Percentiles rank a stretch among this genome's conserved stretches.
Conservation (phyloP, 1,140 invertebrate species). For the Pachypeltis micranthus region DNA sequence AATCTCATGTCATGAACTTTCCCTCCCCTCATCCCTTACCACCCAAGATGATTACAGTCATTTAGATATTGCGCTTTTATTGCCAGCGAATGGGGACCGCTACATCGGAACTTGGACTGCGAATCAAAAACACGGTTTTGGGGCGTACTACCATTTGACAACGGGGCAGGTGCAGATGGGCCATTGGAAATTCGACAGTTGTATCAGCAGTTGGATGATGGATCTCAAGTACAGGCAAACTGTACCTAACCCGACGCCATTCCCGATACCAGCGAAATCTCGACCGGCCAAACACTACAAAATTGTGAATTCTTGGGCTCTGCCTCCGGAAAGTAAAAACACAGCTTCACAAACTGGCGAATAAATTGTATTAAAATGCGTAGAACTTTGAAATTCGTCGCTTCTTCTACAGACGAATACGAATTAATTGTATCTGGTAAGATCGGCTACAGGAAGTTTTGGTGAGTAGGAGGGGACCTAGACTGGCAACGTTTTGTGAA, state of each 20-base stretch:
- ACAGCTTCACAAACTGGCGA: not conserved
- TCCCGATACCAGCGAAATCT: slow-evolving; percentile 37
- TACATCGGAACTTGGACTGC: slow-evolving; percentile 47
- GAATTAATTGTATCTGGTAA: no score
- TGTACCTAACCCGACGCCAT: slow-evolving; percentile 38
- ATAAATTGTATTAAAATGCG: no score
- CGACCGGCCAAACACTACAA: not conserved
- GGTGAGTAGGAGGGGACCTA: no score
- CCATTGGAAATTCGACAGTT: slow-evolving; percentile 40
- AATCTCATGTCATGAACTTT: slow-evolving; percentile 19
- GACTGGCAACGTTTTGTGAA: no score
- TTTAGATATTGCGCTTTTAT: slow-evolving; percentile 7
- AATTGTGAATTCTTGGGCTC: no score
- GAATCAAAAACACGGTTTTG: slow-evolving; percentile 43
- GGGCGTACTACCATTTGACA: slow-evolving; percentile 45
- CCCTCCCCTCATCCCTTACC: no score
- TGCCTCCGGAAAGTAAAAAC: not conserved
- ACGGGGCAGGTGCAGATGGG: slow-evolving; percentile 49
- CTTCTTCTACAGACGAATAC: no score
- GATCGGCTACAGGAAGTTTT: no score
- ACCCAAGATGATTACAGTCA: slow-evolving; percentile 30
- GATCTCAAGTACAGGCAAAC: slow-evolving; percentile 44
- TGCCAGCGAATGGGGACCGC: slow-evolving; percentile 40
- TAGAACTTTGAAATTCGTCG: no score
- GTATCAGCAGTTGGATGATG: slow-evolving; percentile 39